Evolutionary conservation across 2,113 vertebrate genomes (phyloP).

Genomic region (Grus americana): DNA sequence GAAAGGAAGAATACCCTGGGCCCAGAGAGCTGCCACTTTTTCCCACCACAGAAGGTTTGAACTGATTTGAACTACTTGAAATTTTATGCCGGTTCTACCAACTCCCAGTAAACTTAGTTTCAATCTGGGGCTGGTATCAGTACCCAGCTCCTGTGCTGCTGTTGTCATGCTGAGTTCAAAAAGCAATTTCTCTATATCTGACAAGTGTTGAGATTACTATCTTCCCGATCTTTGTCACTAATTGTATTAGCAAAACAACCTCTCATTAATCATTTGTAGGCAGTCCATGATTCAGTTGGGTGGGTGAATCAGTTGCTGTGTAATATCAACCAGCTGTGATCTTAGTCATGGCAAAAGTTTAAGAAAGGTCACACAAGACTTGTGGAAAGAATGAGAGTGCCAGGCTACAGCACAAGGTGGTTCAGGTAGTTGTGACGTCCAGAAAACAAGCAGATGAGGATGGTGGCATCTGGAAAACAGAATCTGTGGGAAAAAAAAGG

Average conservation of each 20-base stretch:
- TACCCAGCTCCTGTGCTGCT: neutral
- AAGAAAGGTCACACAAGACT: neutral
- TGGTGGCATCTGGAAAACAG: neutral
- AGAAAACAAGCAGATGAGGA: neutral
- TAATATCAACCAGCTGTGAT: constrained; percentile 27
- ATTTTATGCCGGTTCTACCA: neutral
- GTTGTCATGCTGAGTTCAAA: neutral
- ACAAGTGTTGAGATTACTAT: neutral
- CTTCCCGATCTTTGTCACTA: neutral
- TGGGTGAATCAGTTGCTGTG: neutral
- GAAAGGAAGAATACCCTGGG: neutral
- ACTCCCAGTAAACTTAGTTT: neutral
- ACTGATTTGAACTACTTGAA: neutral
- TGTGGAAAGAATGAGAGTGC: neutral
- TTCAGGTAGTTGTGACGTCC: neutral
- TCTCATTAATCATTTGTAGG: constrained; percentile 23
- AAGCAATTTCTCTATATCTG: neutral
- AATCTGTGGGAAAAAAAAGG: neutral
- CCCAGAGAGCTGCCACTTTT: neutral
- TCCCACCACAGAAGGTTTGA: neutral
- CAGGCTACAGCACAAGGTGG: neutral
- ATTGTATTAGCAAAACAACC: constrained; percentile 16
- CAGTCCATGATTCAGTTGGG: constrained; percentile 30
- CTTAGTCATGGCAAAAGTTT: constrained; percentile 3
- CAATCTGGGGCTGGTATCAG: neutral